phyloP scores from a whole-genome alignment of 2,113 vertebrate species.

The Seriola aureovittata region DNA sequence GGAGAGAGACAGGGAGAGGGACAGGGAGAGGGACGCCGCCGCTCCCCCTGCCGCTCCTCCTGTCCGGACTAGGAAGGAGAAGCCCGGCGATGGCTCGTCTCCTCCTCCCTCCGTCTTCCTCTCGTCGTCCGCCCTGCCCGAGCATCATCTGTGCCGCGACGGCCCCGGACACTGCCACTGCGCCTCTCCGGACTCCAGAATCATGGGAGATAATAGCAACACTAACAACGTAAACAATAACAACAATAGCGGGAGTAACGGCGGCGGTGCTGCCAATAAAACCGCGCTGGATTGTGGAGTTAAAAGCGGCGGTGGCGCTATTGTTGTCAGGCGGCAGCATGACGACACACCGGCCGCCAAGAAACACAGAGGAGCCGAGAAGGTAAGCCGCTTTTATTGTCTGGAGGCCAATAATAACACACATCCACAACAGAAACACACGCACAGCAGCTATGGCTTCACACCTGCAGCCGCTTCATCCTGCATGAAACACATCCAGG shows the following conservation, averaged over 20 bases:
- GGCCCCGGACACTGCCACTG: conserved; percentile 85
- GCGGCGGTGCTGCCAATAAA: conserved; percentile 68
- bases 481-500: not conserved
- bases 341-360: conserved; percentile 92
- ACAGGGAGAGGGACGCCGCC: conserved; percentile 82
- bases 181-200: conserved; percentile 79
- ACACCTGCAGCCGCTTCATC: not conserved
- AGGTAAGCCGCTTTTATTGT: conserved; percentile 85
- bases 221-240: conserved; percentile 70
- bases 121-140: conserved; percentile 82
- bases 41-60: conserved; percentile 20
- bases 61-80: conserved; percentile 87
- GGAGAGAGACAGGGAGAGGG: conserved; percentile 88
- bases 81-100: conserved; percentile 87
- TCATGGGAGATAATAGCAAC: conserved; percentile 76
- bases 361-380: conserved; percentile 94
- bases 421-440: not conserved
- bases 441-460: not conserved
- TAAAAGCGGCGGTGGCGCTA: conserved; percentile 88
- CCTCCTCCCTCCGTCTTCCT: conserved; percentile 77
- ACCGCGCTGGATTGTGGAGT: conserved; percentile 86
- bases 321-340: conserved; percentile 88
- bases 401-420: conserved; percentile 27
- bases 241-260: conserved; percentile 40
- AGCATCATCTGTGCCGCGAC: conserved; percentile 91